Base-by-base conservation (phyloP, 2,113 vertebrate species). In the Eubucco bourcierii region DNA sequence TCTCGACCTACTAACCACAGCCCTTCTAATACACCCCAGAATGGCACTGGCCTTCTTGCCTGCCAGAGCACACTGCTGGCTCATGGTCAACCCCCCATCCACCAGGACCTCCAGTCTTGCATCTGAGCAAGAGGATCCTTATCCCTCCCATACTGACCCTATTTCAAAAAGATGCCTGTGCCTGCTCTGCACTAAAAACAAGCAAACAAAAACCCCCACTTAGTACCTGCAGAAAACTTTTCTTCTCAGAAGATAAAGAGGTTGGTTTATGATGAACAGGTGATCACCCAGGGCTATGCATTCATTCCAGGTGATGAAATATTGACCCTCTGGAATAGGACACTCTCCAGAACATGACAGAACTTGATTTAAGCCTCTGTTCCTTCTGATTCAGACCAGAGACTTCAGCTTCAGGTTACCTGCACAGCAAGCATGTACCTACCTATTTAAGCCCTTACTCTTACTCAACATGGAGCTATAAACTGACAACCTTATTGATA, bases 221-320 rank as follows among this genome's bases (percentile, higher is more conserved):
- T n/a, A 88, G 23, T 47, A 75, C 55, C 27, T 61, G 33, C 23
- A 88, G 31, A 91, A 85, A 11, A 1, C 31, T 83, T 80, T 83
- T 74, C 44, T 83, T 74, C 65, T 73, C 29, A 67, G n/a, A 85
- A 84, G 73, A 86, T 64, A 61, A 88, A 88, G 47, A 86, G 24
- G 13, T 25, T 84, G 68, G 12, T 29, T 91, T 81, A 76, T 27
- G 27, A 91, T 65, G 66, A 91, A 90, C 21, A 88, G 70, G 39
- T 86, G 61, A 94, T 79, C 47, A 76, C 94, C 80, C 76, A 21
- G 44, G 74, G 90, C 73, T 94, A 80, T 29, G 25, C 29, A 91
- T 72, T 95, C 88, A 80, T 95, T 94, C 68, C 88, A 91, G 73
- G 41, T 91, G 79, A 95, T 83, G 76, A 95, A 94, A 91, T 64